These are phyloP conservation scores for Maccullochella peelii DNA, from an alignment of 2,113 vertebrate species.

Conservation along the genomic window DNA sequence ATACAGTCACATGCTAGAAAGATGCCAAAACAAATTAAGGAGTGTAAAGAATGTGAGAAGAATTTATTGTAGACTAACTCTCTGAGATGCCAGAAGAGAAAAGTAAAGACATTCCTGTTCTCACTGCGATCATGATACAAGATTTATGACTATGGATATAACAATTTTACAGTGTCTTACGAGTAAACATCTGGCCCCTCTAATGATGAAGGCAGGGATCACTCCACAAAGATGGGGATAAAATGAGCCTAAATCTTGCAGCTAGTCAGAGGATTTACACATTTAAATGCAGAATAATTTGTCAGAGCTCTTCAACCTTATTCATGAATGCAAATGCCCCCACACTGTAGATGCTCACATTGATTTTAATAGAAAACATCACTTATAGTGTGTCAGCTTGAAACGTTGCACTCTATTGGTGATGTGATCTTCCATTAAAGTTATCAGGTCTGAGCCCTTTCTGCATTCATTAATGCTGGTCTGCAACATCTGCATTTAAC, in stretches of 20 bases:
- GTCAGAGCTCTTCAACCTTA: neutral
- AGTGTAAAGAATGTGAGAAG: slow-evolving; percentile 13
- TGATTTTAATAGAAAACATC: neutral
- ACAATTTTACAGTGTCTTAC: slow-evolving; percentile 3
- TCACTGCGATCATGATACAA: slow-evolving; percentile 1
- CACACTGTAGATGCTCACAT: neutral
- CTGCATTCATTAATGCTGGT: neutral
- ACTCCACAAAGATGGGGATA: neutral
- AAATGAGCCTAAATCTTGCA: neutral
- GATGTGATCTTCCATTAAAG: too few species aligned
- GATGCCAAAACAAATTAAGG: slow-evolving; percentile 60
- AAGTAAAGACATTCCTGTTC: neutral
- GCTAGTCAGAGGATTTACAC: neutral
- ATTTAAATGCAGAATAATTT: neutral
- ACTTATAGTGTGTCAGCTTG: too few species aligned
- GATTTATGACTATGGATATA: neutral
- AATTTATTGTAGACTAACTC: slow-evolving; percentile 1
- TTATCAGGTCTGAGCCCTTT: neutral
- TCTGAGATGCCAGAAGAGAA: neutral
- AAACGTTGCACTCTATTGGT: neutral
- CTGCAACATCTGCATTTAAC: neutral
- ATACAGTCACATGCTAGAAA: slow-evolving; percentile 43
- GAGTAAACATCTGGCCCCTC: neutral
- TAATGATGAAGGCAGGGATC: neutral
- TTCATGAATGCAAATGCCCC: too few species aligned